phyloP scores from a whole-genome alignment of 2,797 vertebrate genomes.

The Macroramphosus scolopax region DNA sequence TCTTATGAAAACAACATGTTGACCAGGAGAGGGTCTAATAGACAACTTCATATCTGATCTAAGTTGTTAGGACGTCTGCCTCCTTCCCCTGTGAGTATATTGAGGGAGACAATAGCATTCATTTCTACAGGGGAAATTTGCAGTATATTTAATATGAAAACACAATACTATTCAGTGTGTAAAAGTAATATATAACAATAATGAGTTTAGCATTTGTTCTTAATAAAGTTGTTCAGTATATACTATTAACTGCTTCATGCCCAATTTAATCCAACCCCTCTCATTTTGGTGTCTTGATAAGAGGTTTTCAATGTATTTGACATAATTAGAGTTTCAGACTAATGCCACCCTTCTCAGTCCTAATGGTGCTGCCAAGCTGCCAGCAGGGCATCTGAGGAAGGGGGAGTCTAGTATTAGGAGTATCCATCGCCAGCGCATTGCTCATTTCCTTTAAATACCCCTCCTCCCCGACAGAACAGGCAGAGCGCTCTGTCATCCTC shows the following conservation, averaged over 20 bases:
- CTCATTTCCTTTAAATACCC: constrained; percentile 60
- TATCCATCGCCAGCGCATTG: constrained; percentile 49
- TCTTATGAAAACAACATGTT: not conserved
- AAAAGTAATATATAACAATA: not conserved
- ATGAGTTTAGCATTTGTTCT: constrained; percentile 11
- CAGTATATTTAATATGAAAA: too few relatives aligned
- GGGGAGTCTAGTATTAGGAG: constrained; percentile 51
- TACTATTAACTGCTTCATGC: constrained; percentile 39
- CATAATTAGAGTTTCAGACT: constrained; percentile 72
- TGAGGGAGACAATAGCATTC: too few relatives aligned
- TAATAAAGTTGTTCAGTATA: constrained; percentile 17
- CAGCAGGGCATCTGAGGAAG: constrained; percentile 56
- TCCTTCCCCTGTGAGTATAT: too few relatives aligned
- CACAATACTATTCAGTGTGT: too few relatives aligned
- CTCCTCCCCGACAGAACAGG: constrained; percentile 48
- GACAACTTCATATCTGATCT: not conserved
- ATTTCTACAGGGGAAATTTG: too few relatives aligned
- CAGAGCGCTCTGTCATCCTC: constrained; percentile 67
- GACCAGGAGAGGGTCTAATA: too few relatives aligned
- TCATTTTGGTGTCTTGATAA: constrained; percentile 65
- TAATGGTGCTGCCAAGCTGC: constrained; percentile 63
- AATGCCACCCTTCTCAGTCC: constrained; percentile 66
- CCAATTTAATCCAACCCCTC: constrained; percentile 51
- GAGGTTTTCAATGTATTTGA: constrained; percentile 68
- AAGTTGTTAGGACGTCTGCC: too few relatives aligned